A percentile compares a stretch with the other conserved stretches of the same genome.
phyloP scores from a whole-genome alignment of 2,888 invertebrate species.

The Drosophila birchii region DNA sequence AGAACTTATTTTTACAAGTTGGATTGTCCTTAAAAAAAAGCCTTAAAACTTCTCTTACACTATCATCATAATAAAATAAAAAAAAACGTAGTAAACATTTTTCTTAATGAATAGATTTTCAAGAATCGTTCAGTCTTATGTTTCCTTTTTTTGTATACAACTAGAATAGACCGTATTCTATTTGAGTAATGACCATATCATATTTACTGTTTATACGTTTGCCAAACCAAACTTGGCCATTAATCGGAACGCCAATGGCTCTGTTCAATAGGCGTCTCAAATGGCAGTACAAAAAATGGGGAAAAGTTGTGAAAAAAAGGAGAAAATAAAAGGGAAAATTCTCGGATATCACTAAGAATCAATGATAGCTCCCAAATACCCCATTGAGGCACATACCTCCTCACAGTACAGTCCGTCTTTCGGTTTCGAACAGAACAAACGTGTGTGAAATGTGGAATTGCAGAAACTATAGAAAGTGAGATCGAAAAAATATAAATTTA shows the following conservation, averaged over 20 bases:
- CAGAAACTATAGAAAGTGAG: neutral
- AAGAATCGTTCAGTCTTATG: neutral
- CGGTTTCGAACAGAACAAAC: neutral
- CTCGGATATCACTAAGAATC: slow-evolving; percentile 3
- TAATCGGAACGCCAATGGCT: neutral
- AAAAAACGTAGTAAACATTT: neutral
- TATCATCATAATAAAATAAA: neutral
- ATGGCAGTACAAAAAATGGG: neutral
- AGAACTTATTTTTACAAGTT: too few species aligned
- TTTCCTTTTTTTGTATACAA: neutral
- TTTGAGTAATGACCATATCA: neutral
- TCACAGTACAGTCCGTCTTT: slow-evolving; percentile 2
- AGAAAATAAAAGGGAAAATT: neutral
- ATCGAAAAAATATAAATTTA: neutral
- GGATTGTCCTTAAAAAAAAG: neutral
- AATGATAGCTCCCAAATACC: neutral
- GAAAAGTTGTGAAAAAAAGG: neutral
- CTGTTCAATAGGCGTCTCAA: neutral
- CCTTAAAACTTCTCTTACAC: too few species aligned
- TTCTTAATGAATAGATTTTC: neutral
- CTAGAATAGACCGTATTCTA: neutral
- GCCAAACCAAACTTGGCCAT: neutral
- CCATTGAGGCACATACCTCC: neutral
- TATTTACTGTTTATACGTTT: slow-evolving; percentile 1
- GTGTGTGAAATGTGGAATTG: slow-evolving; percentile 5